Evolutionary conservation across 2,888 invertebrate species (phyloP), one percentile per base, ranked within the genome.

Genomic region (Cheiracanthium punctorium): DNA sequence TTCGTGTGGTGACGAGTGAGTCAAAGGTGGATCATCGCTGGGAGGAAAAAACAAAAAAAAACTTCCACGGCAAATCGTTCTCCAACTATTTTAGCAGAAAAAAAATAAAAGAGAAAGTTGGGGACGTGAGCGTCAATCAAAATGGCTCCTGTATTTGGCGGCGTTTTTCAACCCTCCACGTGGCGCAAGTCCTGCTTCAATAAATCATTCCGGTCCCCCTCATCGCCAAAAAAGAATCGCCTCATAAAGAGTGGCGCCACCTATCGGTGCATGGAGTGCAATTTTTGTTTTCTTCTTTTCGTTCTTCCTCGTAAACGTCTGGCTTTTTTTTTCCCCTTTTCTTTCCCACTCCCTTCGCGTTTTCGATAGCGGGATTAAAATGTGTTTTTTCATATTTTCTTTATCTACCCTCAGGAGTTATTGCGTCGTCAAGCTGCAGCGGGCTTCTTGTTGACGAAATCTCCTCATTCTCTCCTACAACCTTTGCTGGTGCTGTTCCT

Each of bases 201-300:
- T 82, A 76, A 81, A 81, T 81, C 81, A 81, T 52, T 32, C 48
- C 73, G 52, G 69, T 48, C 37, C 74, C 81, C 52, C 67, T 69
- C 67, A 74, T 73, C 73, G 67, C n/a, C 37, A 43, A 74, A 82
- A 58, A 52, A 41, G 74, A 58, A 41, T 43, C 70, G 41, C 67
- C 33, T 30, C 41, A 82, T 76, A 76, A 77, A 72, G 20, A n/a
- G 72, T 73, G 84, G 77, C 84, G 77, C 84, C 84, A 77, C 84
- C 77, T 84, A 77, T 28, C 67, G 77, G n/a, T 48, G n/a, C 20
- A 33, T n/a, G 32, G 7, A 29, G 33, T 69, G 69, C 32, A 69
- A 7, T 24, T 69, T 32, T 33, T 12, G n/a, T 20, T 20, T 32
- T 69, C 33, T 28, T 33, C 33, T 67, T 69, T 69, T 17, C 17